phyloP scores from a whole-genome alignment of 92 coral and sea anemone genomes.

The Siderastrea siderea region DNA sequence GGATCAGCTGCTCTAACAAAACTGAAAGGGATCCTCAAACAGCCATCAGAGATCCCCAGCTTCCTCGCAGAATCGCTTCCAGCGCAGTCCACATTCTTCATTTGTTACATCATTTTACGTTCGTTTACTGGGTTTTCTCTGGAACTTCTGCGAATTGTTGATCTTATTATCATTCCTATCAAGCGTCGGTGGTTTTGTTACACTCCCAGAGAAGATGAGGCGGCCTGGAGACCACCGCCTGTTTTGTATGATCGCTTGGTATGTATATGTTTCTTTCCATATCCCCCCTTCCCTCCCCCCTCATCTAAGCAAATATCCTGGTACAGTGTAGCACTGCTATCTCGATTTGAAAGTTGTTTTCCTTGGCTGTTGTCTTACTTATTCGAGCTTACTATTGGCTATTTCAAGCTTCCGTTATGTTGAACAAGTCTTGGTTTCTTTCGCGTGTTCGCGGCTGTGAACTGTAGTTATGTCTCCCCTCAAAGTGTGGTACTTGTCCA shows the following conservation, averaged over 20 bases:
- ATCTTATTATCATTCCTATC: constrained; percentile 78
- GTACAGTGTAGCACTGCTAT: no score
- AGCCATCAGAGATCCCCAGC: constrained; percentile 78
- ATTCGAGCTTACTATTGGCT: no score
- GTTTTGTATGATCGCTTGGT: constrained; percentile 84
- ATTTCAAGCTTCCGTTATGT: no score
- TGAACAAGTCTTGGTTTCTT: no score
- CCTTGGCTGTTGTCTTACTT: no score
- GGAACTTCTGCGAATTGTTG: constrained; percentile 84
- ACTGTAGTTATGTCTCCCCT: no score
- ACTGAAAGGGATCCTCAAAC: constrained; percentile 53
- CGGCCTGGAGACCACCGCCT: constrained; percentile 93
- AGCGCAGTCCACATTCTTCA: constrained; percentile 90
- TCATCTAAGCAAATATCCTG: no score
- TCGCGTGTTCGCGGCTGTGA: no score
- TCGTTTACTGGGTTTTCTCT: constrained; percentile 76
- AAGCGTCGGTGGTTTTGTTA: constrained; percentile 80
- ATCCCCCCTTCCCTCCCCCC: not conserved
- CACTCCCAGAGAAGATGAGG: constrained; percentile 88
- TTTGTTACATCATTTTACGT: constrained; percentile 82
- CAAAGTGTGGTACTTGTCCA: no score
- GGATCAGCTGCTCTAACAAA: constrained; percentile 79
- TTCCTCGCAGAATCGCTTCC: constrained; percentile 88
- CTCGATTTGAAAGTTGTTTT: no score
- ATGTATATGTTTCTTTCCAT: not conserved